These are phyloP conservation scores for Ephestia elutella DNA, from an alignment of 1,140 invertebrate species.

Conservation along the genomic window DNA sequence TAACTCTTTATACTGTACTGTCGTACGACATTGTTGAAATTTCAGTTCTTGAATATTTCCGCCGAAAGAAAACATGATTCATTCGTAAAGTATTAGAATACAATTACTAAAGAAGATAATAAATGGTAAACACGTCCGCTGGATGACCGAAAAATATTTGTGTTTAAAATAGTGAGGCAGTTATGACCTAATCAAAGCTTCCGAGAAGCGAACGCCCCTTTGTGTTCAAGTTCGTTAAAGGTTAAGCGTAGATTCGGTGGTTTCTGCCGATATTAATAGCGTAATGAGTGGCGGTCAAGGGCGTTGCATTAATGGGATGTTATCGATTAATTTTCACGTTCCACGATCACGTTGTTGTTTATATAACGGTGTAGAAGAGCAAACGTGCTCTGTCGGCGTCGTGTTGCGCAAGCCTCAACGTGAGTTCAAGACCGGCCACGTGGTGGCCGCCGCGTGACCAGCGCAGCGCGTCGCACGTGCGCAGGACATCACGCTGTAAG, in stretches of 20 bases:
- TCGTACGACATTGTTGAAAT: background rate
- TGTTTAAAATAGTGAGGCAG: background rate
- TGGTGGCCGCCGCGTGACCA: conserved; percentile 57
- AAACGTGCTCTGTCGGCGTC: conserved; percentile 41
- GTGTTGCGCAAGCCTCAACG: conserved; percentile 64
- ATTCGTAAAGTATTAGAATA: background rate
- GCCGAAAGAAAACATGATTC: background rate
- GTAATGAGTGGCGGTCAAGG: conserved; percentile 40
- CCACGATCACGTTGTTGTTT: conserved; percentile 63
- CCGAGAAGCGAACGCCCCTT: background rate
- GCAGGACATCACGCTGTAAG: conserved; percentile 44
- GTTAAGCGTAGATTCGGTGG: background rate
- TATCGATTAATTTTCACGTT: conserved; percentile 58
- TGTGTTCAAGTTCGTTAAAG: conserved; percentile 2
- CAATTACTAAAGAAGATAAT: background rate
- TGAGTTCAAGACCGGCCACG: conserved; percentile 64
- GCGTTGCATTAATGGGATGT: conserved; percentile 18
- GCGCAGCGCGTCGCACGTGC: conserved; percentile 32
- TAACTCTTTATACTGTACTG: too few relatives aligned
- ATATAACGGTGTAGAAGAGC: conserved; percentile 61
- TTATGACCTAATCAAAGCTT: background rate
- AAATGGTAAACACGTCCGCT: background rate
- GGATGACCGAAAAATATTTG: conserved; percentile 1
- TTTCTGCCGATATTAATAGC: conserved; percentile 2
- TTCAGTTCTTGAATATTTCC: background rate